phyloP scores from a whole-genome alignment of 2,113 vertebrate species.

The Origma solitaria region DNA sequence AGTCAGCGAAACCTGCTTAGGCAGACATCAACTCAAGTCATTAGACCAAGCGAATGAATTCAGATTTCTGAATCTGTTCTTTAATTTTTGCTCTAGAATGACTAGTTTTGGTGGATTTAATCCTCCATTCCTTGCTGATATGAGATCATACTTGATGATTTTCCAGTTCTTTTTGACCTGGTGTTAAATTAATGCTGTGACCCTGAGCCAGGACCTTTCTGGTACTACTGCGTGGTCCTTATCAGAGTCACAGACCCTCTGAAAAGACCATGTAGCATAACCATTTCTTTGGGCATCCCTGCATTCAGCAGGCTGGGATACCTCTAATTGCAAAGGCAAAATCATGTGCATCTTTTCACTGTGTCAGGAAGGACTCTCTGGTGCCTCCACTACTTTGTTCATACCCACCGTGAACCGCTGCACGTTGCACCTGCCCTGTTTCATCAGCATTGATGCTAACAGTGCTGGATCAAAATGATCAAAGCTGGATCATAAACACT shows the following conservation, averaged over 20 bases:
- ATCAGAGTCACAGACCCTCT: accelerated
- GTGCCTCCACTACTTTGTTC: accelerated
- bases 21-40: not conserved
- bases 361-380: not conserved
- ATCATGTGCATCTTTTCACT: accelerated
- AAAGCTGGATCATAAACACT: not conserved
- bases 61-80: not conserved
- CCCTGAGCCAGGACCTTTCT: not conserved
- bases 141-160: accelerated
- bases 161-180: not conserved
- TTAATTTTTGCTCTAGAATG: not conserved
- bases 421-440: not conserved
- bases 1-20: not conserved
- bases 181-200: not conserved
- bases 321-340: not conserved
- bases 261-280: not conserved
- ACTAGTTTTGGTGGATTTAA: not conserved
- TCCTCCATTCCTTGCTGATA: not conserved
- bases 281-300: not conserved
- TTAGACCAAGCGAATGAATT: not conserved
- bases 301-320: not conserved
- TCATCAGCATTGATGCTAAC: not conserved
- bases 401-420: accelerated
- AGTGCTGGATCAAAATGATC: too few species aligned
- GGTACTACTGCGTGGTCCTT: not conserved